Base-by-base conservation (phyloP, 2,113 vertebrate species). In the Chitala chitala region DNA sequence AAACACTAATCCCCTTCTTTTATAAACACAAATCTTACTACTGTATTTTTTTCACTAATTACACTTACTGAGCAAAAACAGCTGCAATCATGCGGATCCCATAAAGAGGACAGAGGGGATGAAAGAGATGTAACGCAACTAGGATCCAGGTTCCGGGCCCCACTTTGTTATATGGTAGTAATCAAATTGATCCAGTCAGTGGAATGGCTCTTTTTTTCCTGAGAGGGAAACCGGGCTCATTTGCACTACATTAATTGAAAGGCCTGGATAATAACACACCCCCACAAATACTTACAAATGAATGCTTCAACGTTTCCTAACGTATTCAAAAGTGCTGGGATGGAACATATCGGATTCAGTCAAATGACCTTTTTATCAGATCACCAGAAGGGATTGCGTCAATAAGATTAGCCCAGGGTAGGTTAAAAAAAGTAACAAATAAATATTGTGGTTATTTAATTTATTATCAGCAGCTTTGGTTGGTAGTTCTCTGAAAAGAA, bases 361-460 rank as follows among this genome's bases (percentile, higher is more conserved):
- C 63, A 66, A 66, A 2, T 44, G 38, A 66, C 63, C 40, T 44
- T 66, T 66, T 66, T 46, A 63, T 44, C 9, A 66, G 36, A 40
- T 66, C 63, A 44, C 63, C 44, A 66, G 3, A 66, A 44, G 24
- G n/a, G 8, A 26, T 26, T 63, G 33, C 59, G 38, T 63, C 59
- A 63, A 63, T 63, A 63, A 66, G 36, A 42, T 15, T 38, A 40
- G 40, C 0, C 2, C 12, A 46, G 17, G 24, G 24, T 26, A 42
- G n/a, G n/a, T 12, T 66, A 44, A 66, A 66, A 66, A 8, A 12
- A 58, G 3, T 38, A 0, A 0, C 26, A 64, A 65, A 42, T 24
- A 36, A 65, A 65, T 44, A 42, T 42, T 44, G 38, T 44, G 40
- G n/a, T 42, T 15, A 26, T 5, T 8, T 1, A 4, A n/a, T 7